Base-by-base conservation (phyloP, 2,797 vertebrate genomes). In the Mus spretus region DNA sequence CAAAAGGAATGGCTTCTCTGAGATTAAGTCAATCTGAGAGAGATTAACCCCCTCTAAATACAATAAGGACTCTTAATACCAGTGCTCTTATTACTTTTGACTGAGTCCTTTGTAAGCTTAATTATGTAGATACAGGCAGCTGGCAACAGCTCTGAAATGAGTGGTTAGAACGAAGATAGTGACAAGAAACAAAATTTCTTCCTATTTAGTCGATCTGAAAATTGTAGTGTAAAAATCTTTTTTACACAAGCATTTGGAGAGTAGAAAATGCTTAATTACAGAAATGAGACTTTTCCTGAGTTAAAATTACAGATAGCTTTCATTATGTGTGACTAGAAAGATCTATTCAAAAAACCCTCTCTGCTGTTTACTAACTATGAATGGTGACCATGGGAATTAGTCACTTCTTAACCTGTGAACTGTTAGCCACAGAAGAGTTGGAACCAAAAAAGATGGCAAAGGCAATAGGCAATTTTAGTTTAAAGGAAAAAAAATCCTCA, bases 381-480 rank as follows among this genome's bases (percentile, higher is more conserved):
- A 6, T 7, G 8, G 14, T 31, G 50, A 4, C 1, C 3, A 15
- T 7, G 13, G 1, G 4, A 11, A 59, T 28, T 0, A 90, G 13
- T 96, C 72, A 53, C 80, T 96, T 92, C 75, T 74, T 13, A 88
- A 82, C 4, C 3, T 89, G n/a, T 72, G 57, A 85, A 74, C 17
- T 61, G 0, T 24, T 20, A 74, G 6, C 8, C 14, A 72, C 44
- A 72, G 11, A 85, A 92, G 26, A 12, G 6, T 80, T 22, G 6
- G 3, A n/a, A 15, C 1, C 0, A 89, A 3, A 15, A n/a, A 67
- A 31, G 22, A 89, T 74, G 65, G 77, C 1, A 50, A 55, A 91
- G 67, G 15, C 0, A 80, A 12, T 37, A 70, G 44, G 0, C 37
- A 81, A 87, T 79, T 92, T 89, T 86, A 91, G 20, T 40, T 59